Percentiles rank a stretch among this genome's conserved stretches.
phyloP scores from a whole-genome alignment of 2,113 vertebrate genomes.

The Dipodomys spectabilis region DNA sequence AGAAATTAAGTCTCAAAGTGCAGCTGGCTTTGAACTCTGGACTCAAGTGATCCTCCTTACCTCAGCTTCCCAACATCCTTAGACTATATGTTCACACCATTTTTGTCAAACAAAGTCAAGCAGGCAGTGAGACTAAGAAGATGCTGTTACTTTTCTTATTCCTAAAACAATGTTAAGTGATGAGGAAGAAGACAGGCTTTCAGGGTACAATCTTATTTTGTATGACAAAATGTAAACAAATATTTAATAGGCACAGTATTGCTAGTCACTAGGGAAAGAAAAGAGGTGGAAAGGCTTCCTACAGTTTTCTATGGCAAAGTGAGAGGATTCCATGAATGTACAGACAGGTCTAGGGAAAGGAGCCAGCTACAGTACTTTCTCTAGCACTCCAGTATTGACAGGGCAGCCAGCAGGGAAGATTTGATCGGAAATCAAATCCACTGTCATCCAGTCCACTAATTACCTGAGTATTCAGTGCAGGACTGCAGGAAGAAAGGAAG shows the following conservation, averaged over 20 bases:
- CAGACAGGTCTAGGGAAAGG: fast-evolving
- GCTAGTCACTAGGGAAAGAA: not conserved
- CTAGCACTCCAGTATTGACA: not conserved
- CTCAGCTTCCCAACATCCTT: not conserved
- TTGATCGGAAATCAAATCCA: not conserved
- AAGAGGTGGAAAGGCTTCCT: not conserved
- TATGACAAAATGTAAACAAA: not conserved
- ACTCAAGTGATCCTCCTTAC: too few relatives aligned
- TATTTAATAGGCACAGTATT: not conserved
- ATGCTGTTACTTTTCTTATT: not conserved
- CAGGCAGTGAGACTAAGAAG: not conserved
- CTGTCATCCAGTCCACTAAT: not conserved
- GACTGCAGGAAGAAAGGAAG: not conserved
- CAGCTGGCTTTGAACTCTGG: too few relatives aligned
- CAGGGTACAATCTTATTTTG: not conserved
- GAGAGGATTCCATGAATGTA: not conserved
- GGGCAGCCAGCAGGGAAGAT: not conserved
- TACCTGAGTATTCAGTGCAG: not conserved
- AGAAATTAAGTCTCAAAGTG: too few relatives aligned
- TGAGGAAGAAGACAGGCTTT: not conserved
- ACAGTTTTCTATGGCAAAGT: not conserved
- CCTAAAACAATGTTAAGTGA: not conserved
- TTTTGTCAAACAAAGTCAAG: not conserved
- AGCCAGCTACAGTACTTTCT: not conserved
- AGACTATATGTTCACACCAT: not conserved